phyloP scores from a whole-genome alignment of 2,797 vertebrate genomes.

The Megaceryle alcyon region DNA sequence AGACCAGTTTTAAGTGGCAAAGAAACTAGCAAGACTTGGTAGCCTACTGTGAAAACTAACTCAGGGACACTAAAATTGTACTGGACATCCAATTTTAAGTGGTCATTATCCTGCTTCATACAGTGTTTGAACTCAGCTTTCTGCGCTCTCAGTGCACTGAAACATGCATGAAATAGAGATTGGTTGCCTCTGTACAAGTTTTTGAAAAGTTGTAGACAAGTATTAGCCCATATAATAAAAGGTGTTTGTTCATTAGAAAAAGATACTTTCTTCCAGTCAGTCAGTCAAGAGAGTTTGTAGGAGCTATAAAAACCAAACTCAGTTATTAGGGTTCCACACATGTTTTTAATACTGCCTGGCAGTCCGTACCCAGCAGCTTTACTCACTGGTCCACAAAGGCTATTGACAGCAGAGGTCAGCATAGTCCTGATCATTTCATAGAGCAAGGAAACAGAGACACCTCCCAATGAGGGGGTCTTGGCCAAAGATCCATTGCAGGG shows the following conservation, averaged over 20 bases:
- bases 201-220: neutral
- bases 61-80: neutral
- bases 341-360: neutral
- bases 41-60: neutral
- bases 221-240: neutral
- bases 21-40: neutral
- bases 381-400: neutral
- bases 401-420: neutral
- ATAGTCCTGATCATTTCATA: neutral
- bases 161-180: neutral
- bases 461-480: neutral
- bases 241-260: neutral
- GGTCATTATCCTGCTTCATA: neutral
- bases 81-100: neutral
- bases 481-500: neutral
- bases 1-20: neutral
- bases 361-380: neutral
- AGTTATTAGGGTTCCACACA: neutral
- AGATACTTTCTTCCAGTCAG: neutral
- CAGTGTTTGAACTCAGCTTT: neutral
- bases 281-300: neutral
- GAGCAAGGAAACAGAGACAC: rapidly evolving
- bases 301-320: neutral
- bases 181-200: neutral
- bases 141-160: too few species aligned